Conservation (phyloP, 2,113 vertebrate genomes). For the Micronycteris hirsuta region DNA sequence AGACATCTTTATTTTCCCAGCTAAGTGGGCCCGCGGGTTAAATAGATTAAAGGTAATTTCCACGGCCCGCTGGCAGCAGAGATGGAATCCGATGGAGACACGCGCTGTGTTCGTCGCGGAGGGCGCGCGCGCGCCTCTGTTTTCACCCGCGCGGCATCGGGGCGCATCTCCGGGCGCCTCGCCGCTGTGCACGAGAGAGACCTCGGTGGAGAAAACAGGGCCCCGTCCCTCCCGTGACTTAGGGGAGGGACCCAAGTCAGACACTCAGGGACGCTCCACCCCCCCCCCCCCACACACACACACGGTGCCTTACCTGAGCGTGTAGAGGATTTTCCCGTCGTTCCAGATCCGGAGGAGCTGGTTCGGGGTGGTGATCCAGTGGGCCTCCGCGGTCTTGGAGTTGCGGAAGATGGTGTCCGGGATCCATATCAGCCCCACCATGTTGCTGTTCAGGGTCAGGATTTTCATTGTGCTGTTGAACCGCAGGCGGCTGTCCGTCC, state of each 20-base stretch:
- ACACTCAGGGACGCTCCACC: too few relatives aligned
- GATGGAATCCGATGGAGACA: background rate
- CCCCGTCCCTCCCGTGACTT: background rate
- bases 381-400: constrained; percentile 94
- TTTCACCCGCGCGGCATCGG: background rate
- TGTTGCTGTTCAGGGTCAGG: constrained; percentile 95
- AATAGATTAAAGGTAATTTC: background rate
- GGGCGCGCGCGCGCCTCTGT: background rate
- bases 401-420: constrained; percentile 98
- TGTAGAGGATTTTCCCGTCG: constrained; percentile 96
- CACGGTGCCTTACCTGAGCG: constrained; percentile 87
- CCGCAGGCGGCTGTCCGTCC: constrained; percentile 94
- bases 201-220: background rate
- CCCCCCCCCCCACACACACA: too few relatives aligned
- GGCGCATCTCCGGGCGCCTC: background rate
- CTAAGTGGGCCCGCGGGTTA: background rate
- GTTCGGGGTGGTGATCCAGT: constrained; percentile 98
- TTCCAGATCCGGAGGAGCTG: constrained; percentile 99
- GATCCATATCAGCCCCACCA: constrained; percentile 97
- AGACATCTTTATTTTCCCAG: background rate
- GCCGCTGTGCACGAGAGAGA: too few relatives aligned
- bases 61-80: background rate
- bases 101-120: background rate
- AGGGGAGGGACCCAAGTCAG: background rate
- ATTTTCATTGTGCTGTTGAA: constrained; percentile 98